A percentile compares a stretch with the other conserved stretches of the same genome.
Conservation (phyloP, 2,888 invertebrate genomes). For the Patella pellucida region DNA sequence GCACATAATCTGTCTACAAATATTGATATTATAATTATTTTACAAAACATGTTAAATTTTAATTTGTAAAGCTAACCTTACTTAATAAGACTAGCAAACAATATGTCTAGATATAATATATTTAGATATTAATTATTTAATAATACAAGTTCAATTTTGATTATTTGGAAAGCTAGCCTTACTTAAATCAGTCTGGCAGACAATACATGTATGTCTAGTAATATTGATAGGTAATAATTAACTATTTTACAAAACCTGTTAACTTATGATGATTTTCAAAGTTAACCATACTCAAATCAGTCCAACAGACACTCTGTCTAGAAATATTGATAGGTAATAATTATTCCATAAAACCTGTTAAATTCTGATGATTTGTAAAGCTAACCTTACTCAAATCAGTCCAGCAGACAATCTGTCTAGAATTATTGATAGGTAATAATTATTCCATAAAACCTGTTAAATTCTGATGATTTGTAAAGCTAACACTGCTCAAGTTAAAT, state of each 20-base stretch:
- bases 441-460: neutral
- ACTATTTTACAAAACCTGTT: conserved; percentile 1
- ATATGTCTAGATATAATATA: neutral
- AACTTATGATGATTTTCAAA: neutral
- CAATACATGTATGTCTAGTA: neutral
- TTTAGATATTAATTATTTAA: neutral
- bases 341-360: neutral
- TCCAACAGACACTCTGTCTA: neutral
- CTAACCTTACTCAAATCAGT: neutral
- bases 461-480: neutral
- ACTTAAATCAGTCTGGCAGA: neutral
- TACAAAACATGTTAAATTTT: neutral
- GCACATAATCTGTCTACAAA: neutral
- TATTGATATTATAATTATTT: neutral
- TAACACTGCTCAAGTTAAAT: neutral
- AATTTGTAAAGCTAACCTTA: neutral
- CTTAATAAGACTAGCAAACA: neutral
- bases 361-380: neutral
- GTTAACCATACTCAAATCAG: neutral
- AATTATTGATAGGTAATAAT: neutral
- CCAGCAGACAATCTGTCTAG: neutral
- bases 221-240: conserved; percentile 1
- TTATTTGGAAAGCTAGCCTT: neutral
- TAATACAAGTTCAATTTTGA: neutral
- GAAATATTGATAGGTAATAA: conserved; percentile 3